These are phyloP conservation scores for Boleophthalmus pectinirostris DNA, from an alignment of 2,113 vertebrate genomes.

Conservation along the genomic window DNA sequence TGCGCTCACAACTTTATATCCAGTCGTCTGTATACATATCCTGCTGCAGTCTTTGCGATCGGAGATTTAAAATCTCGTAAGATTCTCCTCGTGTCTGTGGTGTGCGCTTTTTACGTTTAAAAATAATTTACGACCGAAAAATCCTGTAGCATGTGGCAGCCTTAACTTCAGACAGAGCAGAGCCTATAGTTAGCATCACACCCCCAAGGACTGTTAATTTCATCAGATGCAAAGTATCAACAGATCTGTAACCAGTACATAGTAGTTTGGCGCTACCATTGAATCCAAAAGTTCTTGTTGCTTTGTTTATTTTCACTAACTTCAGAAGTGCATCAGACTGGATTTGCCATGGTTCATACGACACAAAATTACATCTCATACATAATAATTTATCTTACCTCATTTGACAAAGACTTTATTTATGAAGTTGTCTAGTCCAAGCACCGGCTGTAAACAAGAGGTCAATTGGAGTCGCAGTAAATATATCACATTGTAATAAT, in stretches of 20 bases:
- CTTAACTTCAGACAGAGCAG: too few relatives aligned
- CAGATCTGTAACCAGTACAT: not conserved
- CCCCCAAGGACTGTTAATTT: too few relatives aligned
- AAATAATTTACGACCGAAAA: too few relatives aligned
- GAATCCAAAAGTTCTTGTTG: not conserved
- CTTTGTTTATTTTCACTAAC: not conserved
- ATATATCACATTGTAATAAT: conserved; percentile 25
- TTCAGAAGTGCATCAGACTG: not conserved
- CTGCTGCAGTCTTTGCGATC: too few relatives aligned
- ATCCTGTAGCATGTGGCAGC: too few relatives aligned
- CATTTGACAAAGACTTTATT: conserved; percentile 3
- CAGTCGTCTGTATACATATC: too few relatives aligned
- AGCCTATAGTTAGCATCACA: not conserved
- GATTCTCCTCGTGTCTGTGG: too few relatives aligned
- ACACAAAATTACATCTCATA: not conserved
- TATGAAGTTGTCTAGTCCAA: not conserved
- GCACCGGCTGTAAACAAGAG: conserved; percentile 16
- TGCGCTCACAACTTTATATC: too few relatives aligned
- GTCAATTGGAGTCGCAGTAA: conserved; percentile 35
- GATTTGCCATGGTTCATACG: not conserved
- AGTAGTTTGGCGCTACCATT: not conserved
- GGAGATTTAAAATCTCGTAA: too few relatives aligned
- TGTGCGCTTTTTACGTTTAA: too few relatives aligned
- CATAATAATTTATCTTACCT: conserved; percentile 5
- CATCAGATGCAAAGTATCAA: too few relatives aligned